Conservation (phyloP, 2,113 vertebrate genomes). For the Ramphastos sulfuratus region DNA sequence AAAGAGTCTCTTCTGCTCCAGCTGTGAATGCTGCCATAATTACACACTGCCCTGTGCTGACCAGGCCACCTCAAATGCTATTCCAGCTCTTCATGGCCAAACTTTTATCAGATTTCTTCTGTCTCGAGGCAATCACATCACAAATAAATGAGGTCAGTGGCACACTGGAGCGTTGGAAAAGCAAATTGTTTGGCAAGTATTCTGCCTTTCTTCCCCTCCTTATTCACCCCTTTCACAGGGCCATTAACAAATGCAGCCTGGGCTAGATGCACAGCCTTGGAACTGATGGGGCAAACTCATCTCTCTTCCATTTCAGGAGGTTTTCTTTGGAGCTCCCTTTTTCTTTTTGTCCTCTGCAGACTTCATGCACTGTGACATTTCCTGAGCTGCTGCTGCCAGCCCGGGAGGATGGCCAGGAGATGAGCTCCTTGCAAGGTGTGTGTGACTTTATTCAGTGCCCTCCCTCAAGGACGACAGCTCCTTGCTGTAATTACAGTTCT, state of each 20-base stretch:
- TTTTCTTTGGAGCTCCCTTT: not conserved
- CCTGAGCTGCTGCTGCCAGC: not conserved
- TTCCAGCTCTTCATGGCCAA: not conserved
- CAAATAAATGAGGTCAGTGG: not conserved
- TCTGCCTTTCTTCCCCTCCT: not conserved
- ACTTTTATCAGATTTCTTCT: conserved; percentile 13
- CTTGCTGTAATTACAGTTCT: not conserved
- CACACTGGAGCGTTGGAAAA: not conserved
- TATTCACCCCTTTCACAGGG: not conserved
- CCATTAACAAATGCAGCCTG: not conserved
- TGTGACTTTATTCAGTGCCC: not conserved
- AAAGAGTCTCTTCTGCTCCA: not conserved
- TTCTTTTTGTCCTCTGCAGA: not conserved
- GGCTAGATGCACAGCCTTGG: not conserved
- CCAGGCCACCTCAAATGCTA: not conserved
- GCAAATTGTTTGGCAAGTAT: not conserved
- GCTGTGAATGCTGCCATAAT: not conserved
- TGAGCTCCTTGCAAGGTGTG: fast-evolving
- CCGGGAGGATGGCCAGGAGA: not conserved
- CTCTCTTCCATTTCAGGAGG: not conserved
- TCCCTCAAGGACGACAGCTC: not conserved
- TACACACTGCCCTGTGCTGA: not conserved
- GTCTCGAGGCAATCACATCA: not conserved
- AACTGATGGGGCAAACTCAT: not conserved
- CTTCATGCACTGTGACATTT: not conserved